Conservation (phyloP, 2,888 invertebrate species). For the Diaprepes abbreviatus region DNA sequence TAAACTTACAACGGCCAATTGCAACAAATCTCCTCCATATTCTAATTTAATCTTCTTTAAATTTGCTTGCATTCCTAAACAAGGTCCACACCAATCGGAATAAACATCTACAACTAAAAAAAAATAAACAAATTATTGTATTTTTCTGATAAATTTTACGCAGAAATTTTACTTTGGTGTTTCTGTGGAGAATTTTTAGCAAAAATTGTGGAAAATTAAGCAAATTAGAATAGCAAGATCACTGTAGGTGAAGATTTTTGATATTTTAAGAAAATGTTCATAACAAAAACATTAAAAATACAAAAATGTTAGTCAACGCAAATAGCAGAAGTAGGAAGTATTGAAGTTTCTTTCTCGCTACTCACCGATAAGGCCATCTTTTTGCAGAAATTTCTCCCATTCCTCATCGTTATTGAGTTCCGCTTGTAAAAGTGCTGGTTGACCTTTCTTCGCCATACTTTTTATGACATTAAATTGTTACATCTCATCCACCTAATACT, state of each 20-base stretch:
- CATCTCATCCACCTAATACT: background rate
- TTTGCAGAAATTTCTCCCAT: conserved; percentile 82
- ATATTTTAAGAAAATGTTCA: too few species aligned
- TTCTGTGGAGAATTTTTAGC: too few species aligned
- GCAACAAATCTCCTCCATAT: conserved; percentile 85
- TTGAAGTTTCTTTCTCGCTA: too few species aligned
- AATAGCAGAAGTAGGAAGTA: too few species aligned
- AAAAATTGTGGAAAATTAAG: too few species aligned
- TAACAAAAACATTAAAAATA: too few species aligned
- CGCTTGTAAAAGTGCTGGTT: conserved; percentile 81
- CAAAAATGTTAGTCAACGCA: too few species aligned
- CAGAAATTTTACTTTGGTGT: too few species aligned
- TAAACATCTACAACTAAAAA: conserved; percentile 86
- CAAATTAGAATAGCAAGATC: too few species aligned
- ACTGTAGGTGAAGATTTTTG: too few species aligned
- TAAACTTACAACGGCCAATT: conserved; percentile 82
- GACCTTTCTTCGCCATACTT: conserved; percentile 81
- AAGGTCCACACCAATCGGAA: conserved; percentile 94
- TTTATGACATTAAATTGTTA: conserved; percentile 2
- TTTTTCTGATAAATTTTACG: too few species aligned
- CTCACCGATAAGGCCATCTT: conserved; percentile 80
- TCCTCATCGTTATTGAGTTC: conserved; percentile 89
- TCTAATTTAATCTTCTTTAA: conserved; percentile 90
- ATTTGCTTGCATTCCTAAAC: conserved; percentile 85
- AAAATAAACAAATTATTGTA: too few species aligned